Evolutionary conservation across 1,140 invertebrate genomes (phyloP), one percentile per base, ranked within the genome.

Genomic region (Calephelis nemesis): DNA sequence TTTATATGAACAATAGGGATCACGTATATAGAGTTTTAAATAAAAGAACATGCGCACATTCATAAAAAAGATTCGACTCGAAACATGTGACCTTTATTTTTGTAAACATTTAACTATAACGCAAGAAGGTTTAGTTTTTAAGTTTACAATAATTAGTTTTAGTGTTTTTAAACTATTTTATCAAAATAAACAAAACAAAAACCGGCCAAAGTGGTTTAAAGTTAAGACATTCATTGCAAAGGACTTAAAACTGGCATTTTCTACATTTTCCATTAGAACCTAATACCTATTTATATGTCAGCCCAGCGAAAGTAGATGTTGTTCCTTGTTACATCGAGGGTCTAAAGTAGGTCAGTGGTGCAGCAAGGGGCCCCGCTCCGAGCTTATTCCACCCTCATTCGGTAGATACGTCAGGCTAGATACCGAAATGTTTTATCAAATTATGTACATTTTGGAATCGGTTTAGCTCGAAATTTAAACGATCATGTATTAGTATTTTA

Each of bases 261-360:
- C 39, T 11, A 45, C 15, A 60, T 60, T 40, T 39, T 40, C 30
- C 11, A 12, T n/a, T 39, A 39, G 10, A 40, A 40, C 30, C 39
- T n/a, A 39, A 60, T 39, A 40, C 54, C 54, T 12, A 60, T 12
- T 47, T 58, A 58, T 58, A 66, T 30, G 19, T 65, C 15, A 8
- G 13, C 63, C 63, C 47, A 58, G 65, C 54, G 47, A 52, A 66
- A 13, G 65, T 66, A 58, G 49, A 65, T 50, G 50, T 66, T 45
- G 63, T 67, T 77, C 49, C 69, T 69, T 73, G 68, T 72, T 71
- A 75, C 74, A 81, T 79, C 71, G 77, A 75, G 74, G 63, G 67
- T 72, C 69, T 74, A 76, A 90, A 87, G 63, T 90, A 80, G 87
- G 87, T 90, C 85, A 90, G 71, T 86, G 77, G 82, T 88, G 84